Percentiles rank a stretch among this genome's conserved stretches.
These are phyloP conservation scores for Zoanthus solanderi DNA, from an alignment of 92 coral and sea anemone genomes.

Conservation along the genomic window DNA sequence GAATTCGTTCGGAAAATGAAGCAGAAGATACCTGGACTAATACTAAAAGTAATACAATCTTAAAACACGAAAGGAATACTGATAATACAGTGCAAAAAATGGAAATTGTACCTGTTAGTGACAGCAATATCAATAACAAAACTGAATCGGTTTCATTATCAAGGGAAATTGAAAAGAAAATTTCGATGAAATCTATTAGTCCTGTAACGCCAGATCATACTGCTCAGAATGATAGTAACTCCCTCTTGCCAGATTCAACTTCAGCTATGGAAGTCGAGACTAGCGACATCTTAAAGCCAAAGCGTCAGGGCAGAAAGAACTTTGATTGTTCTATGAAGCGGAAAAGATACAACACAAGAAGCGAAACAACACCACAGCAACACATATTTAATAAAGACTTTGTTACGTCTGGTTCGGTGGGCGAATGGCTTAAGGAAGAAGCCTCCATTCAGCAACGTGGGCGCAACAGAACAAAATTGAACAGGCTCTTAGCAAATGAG, in stretches of 20 bases:
- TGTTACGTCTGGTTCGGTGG: constrained; percentile 56
- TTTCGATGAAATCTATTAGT: background rate
- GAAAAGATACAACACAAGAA: constrained; percentile 76
- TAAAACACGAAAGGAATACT: background rate
- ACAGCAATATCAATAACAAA: background rate
- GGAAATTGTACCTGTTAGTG: background rate
- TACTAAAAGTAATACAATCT: background rate
- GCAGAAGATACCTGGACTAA: background rate
- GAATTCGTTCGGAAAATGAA: background rate
- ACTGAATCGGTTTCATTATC: background rate
- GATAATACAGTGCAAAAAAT: background rate
- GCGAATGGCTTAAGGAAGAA: constrained; percentile 67
- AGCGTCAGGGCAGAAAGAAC: background rate
- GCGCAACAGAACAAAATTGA: constrained; percentile 78
- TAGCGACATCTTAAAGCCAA: background rate
- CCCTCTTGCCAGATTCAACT: background rate
- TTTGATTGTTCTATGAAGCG: constrained; percentile 12
- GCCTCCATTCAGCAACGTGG: constrained; percentile 51
- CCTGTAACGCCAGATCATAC: background rate
- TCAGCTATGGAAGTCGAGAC: background rate
- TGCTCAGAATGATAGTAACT: background rate
- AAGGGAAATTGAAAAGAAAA: background rate
- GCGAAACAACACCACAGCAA: constrained; percentile 62
- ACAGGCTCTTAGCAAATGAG: constrained; percentile 87
- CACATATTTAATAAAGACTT: constrained; percentile 59